phyloP scores from a whole-genome alignment of 2,888 invertebrate genomes.

The Cerastis leucographa region DNA sequence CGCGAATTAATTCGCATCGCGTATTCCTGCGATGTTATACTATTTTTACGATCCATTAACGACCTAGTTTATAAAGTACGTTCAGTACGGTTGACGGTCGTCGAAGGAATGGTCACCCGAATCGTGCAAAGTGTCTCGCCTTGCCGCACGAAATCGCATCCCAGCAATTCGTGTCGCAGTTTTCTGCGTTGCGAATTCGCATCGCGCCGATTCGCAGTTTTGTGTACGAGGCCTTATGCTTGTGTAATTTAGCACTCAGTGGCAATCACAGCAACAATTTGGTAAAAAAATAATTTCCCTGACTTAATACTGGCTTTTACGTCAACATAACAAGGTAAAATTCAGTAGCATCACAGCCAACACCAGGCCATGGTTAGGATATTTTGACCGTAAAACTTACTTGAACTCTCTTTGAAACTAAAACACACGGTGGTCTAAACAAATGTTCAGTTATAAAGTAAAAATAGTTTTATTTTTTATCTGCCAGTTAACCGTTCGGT shows the following conservation, averaged over 20 bases:
- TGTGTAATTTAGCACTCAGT: background rate
- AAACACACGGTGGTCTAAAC: slow-evolving; percentile 60
- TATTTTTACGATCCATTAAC: no score
- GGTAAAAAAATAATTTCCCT: background rate
- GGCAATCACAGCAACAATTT: background rate
- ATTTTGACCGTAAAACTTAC: slow-evolving; percentile 17
- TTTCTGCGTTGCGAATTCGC: no score
- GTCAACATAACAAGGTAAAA: background rate
- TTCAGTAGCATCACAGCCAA: background rate
- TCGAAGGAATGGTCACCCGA: no score
- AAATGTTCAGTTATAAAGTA: slow-evolving; percentile 45
- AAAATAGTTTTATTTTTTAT: slow-evolving; percentile 66
- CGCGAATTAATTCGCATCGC: no score
- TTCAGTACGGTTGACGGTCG: no score
- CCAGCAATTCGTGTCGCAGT: no score
- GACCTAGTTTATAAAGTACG: no score
- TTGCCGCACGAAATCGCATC: no score
- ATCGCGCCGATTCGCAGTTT: no score
- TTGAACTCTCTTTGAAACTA: slow-evolving; percentile 19
- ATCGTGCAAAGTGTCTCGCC: no score
- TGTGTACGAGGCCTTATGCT: background rate
- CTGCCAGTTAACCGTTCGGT: slow-evolving; percentile 55
- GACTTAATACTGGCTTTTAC: background rate
- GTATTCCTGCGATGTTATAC: no score
- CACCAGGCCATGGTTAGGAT: background rate